These are phyloP conservation scores for Phymanthus crucifer DNA, from an alignment of 92 coral and sea anemone species.

Conservation along the genomic window DNA sequence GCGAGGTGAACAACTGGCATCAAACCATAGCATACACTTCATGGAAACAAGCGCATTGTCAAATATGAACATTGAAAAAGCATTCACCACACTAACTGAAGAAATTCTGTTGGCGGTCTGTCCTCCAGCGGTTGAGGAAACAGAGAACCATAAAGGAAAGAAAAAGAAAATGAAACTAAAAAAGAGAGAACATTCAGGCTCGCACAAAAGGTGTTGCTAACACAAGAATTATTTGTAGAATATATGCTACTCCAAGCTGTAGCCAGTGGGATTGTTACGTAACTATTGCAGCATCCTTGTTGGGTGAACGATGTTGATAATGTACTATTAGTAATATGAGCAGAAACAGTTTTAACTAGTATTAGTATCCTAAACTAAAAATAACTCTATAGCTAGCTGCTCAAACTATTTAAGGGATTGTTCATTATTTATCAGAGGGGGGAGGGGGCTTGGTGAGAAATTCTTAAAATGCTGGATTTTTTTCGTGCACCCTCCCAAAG, in stretches of 20 bases:
- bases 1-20: slow-evolving; percentile 81
- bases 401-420: too few species aligned
- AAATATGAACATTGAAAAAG: slow-evolving; percentile 78
- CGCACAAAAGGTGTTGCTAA: slow-evolving; percentile 51
- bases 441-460: too few species aligned
- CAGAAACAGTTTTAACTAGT: too few species aligned
- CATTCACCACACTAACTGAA: slow-evolving; percentile 75
- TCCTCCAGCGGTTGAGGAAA: slow-evolving; percentile 89
- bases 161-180: slow-evolving; percentile 81
- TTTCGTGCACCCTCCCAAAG: too few species aligned
- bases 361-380: too few species aligned
- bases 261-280: not conserved
- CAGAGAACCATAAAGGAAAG: slow-evolving; percentile 64
- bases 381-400: too few species aligned
- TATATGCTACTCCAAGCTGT: not conserved
- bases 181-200: slow-evolving; percentile 37
- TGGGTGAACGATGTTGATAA: too few species aligned
- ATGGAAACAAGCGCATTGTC: slow-evolving; percentile 93
- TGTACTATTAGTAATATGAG: too few species aligned
- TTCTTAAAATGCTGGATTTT: too few species aligned
- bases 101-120: slow-evolving; percentile 93
- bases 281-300: not conserved
- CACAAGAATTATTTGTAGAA: not conserved
- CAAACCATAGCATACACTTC: slow-evolving; percentile 60
- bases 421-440: too few species aligned